Evolutionary conservation across 2,113 vertebrate species (phyloP).

Genomic region (Blennius ocellaris): DNA sequence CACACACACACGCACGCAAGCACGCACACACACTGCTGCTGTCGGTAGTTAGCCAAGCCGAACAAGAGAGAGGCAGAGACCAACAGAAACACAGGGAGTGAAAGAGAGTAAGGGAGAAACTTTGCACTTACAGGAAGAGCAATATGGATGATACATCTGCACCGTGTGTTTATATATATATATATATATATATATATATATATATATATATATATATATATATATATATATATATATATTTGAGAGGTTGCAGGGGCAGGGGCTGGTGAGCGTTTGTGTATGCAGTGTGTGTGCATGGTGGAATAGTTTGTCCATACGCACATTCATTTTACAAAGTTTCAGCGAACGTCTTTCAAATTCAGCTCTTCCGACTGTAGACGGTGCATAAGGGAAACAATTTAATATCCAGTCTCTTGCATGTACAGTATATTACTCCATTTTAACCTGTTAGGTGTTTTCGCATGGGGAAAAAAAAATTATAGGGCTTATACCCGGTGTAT

Average conservation of each 20-base stretch:
- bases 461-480: slow-evolving; percentile 13
- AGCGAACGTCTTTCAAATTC: no score
- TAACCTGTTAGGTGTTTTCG: not conserved
- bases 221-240: slow-evolving; percentile 10
- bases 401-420: not conserved
- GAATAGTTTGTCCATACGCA: no score
- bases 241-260: slow-evolving; percentile 30
- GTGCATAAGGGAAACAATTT: not conserved
- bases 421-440: not conserved
- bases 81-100: slow-evolving; percentile 21
- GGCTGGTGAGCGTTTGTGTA: slow-evolving; percentile 11
- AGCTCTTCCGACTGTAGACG: not conserved
- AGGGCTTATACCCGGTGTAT: not conserved
- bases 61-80: slow-evolving; percentile 52
- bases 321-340: no score
- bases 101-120: slow-evolving; percentile 44
- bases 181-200: slow-evolving; percentile 5
- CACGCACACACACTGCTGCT: slow-evolving; percentile 65
- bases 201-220: slow-evolving; percentile 4
- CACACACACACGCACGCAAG: slow-evolving; percentile 47
- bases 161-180: not conserved
- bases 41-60: slow-evolving; percentile 75
- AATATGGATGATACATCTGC: slow-evolving; percentile 50
- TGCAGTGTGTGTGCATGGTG: not conserved
- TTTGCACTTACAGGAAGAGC: slow-evolving; percentile 34